phyloP scores from a whole-genome alignment of 2,797 vertebrate species.

The Hemibagrus guttatus region DNA sequence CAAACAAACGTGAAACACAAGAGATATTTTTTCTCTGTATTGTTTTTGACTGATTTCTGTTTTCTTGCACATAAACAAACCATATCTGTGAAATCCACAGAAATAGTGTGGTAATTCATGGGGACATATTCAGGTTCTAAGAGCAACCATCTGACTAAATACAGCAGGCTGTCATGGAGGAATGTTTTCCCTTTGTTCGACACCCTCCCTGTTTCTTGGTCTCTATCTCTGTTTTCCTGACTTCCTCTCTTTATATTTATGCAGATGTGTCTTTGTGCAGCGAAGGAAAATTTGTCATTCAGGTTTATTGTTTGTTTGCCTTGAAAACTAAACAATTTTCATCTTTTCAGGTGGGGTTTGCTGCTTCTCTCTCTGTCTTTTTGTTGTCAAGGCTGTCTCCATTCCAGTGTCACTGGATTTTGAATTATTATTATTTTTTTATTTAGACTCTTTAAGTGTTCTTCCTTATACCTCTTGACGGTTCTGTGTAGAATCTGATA shows the following conservation, averaged over 20 bases:
- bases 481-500: not conserved
- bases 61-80: not conserved
- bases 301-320: constrained; percentile 55
- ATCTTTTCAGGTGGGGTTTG: not conserved
- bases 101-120: constrained; percentile 18
- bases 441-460: not conserved
- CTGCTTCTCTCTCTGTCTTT: constrained; percentile 18
- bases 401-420: not conserved
- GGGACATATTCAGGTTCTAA: not conserved
- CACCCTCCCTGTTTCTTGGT: not conserved
- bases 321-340: constrained; percentile 35
- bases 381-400: constrained; percentile 19
- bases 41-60: not conserved
- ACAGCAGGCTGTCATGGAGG: not conserved
- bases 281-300: constrained; percentile 53
- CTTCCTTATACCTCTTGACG: not conserved
- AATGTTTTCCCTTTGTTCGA: constrained; percentile 7
- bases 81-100: not conserved
- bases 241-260: constrained; percentile 19
- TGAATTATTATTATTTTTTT: not conserved
- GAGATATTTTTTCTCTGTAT: not conserved
- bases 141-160: not conserved
- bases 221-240: constrained; percentile 10
- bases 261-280: constrained; percentile 47
- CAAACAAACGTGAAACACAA: not conserved